Conservation (phyloP, 2,797 vertebrate genomes). For the Esox lucius region DNA sequence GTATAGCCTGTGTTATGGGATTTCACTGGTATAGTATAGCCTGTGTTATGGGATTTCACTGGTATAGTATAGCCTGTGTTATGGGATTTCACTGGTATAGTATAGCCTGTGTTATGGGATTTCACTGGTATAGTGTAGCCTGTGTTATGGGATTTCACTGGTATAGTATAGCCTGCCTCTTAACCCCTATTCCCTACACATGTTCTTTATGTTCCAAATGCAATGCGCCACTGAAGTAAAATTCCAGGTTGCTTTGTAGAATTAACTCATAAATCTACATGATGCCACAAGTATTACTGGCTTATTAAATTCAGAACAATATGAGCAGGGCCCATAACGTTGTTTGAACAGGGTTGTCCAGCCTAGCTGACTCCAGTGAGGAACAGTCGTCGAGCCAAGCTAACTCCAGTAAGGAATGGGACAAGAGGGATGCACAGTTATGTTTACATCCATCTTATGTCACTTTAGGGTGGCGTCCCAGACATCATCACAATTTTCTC, state of each 20-base stretch:
- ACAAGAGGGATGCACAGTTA: constrained; percentile 54
- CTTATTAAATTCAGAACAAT: background rate
- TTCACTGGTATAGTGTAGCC: too few relatives aligned
- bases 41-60: background rate
- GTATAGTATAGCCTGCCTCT: too few relatives aligned
- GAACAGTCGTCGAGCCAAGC: too few relatives aligned
- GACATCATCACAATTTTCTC: constrained; percentile 54
- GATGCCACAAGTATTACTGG: background rate
- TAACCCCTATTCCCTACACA: background rate
- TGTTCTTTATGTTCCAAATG: background rate
- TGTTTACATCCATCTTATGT: constrained; percentile 52
- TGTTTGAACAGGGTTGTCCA: constrained; percentile 4
- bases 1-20: too few relatives aligned
- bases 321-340: background rate
- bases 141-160: too few relatives aligned
- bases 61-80: background rate
- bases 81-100: background rate
- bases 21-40: too few relatives aligned
- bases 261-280: background rate
- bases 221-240: background rate
- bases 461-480: constrained; percentile 52
- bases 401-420: background rate
- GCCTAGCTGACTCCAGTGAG: background rate
- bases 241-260: background rate
- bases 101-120: too few relatives aligned